These are phyloP conservation scores for Agrilus biguttatus DNA, from an alignment of 2,888 invertebrate species.

Conservation along the genomic window DNA sequence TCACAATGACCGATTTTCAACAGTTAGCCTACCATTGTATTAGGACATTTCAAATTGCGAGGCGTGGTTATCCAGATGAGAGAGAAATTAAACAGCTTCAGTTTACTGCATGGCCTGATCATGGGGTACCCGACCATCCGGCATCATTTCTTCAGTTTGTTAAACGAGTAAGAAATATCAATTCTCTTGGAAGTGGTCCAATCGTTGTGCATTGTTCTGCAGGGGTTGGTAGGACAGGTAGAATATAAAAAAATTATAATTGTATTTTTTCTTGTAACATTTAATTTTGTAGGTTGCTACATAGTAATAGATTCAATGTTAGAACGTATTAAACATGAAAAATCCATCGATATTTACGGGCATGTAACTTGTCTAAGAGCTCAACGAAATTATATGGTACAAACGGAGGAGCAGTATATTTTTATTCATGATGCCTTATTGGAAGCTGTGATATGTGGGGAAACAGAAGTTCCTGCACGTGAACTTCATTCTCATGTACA, in stretches of 20 bases:
- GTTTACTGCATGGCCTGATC: constrained; percentile 38
- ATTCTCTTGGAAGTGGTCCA: constrained; percentile 22
- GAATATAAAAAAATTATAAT: constrained; percentile 18
- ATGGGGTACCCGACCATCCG: constrained; percentile 29
- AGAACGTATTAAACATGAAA: constrained; percentile 92
- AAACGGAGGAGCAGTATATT: constrained; percentile 99
- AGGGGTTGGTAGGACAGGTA: constrained; percentile 44
- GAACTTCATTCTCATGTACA: constrained; percentile 92
- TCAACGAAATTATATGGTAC: constrained; percentile 99
- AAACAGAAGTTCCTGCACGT: constrained; percentile 90
- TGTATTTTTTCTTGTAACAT: constrained; percentile 45
- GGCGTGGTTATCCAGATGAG: neutral
- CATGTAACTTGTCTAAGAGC: constrained; percentile 98
- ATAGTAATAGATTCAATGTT: constrained; percentile 99
- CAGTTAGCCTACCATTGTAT: constrained; percentile 28
- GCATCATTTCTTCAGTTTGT: constrained; percentile 11
- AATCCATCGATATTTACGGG: constrained; percentile 97
- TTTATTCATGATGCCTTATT: constrained; percentile 97
- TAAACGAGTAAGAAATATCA: constrained; percentile 24
- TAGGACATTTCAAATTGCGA: constrained; percentile 21
- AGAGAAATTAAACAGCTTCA: constrained; percentile 33
- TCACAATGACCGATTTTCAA: constrained; percentile 21
- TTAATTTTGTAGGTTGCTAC: constrained; percentile 56
- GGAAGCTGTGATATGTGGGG: constrained; percentile 93
- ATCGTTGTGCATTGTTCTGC: constrained; percentile 43